These are phyloP conservation scores for Limulus polyphemus DNA, from an alignment of 2,888 invertebrate genomes.

Conservation along the genomic window DNA sequence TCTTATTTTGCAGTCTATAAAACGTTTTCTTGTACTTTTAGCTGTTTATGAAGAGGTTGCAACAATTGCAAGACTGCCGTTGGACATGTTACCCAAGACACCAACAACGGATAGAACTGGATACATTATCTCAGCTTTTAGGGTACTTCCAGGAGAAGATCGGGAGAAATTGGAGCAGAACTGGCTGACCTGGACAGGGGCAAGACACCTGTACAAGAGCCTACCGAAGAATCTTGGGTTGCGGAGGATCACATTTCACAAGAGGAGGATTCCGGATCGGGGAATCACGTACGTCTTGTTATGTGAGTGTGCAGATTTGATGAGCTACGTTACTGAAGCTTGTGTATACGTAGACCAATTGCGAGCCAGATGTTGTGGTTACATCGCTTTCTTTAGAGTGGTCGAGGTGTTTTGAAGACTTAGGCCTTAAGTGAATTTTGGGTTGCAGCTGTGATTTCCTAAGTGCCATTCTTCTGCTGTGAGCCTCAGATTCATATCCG, in stretches of 20 bases:
- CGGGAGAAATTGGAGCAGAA: slow-evolving; percentile 81
- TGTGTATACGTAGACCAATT: slow-evolving; percentile 74
- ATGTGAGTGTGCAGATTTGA: slow-evolving; percentile 76
- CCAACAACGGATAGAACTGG: slow-evolving; percentile 44
- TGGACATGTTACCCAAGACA: slow-evolving; percentile 13
- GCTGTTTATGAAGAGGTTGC: slow-evolving; percentile 18
- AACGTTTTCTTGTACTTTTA: neutral
- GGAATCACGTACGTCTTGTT: slow-evolving; percentile 69
- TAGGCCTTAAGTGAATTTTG: too few species aligned
- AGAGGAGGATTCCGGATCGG: slow-evolving; percentile 49
- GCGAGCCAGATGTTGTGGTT: slow-evolving; percentile 78
- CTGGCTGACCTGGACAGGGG: slow-evolving; percentile 90
- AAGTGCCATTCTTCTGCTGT: too few species aligned
- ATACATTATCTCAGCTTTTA: slow-evolving; percentile 77
- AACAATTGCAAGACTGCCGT: slow-evolving; percentile 12
- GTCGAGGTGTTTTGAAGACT: slow-evolving; percentile 5
- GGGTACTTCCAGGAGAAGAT: slow-evolving; percentile 54
- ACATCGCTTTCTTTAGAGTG: slow-evolving; percentile 58
- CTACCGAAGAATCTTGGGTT: slow-evolving; percentile 68
- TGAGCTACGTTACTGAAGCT: slow-evolving; percentile 72
- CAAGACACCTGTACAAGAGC: slow-evolving; percentile 77
- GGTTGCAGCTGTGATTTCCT: too few species aligned
- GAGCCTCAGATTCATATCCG: too few species aligned
- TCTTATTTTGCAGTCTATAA: too few species aligned
- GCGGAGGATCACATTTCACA: slow-evolving; percentile 74